A percentile compares a stretch with the other conserved stretches of the same genome.
phyloP scores from a whole-genome alignment of 2,113 vertebrate genomes.

The Nycticorax nycticorax region DNA sequence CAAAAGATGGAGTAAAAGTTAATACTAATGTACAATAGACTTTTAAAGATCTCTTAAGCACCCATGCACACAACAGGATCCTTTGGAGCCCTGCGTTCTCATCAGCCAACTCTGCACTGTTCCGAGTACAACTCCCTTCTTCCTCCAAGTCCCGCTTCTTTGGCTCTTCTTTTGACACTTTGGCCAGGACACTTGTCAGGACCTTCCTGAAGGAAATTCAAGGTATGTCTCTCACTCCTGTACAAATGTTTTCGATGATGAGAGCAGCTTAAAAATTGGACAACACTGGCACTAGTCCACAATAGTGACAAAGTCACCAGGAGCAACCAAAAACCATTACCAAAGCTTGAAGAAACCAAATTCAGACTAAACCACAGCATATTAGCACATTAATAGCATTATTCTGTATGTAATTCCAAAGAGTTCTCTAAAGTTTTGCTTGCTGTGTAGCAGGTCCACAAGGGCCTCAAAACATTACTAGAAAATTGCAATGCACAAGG shows the following conservation, averaged over 20 bases:
- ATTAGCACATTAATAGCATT: neutral
- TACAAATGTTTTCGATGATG: neutral
- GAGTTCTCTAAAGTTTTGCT: neutral
- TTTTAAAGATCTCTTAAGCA: neutral
- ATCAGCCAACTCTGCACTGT: neutral
- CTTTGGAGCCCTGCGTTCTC: too few relatives aligned
- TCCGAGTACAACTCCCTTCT: too few relatives aligned
- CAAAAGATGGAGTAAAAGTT: neutral
- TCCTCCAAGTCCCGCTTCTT: neutral
- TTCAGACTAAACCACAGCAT: accelerated
- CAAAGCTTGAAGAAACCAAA: neutral
- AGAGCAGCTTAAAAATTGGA: neutral
- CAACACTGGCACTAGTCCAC: accelerated
- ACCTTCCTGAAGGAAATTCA: neutral
- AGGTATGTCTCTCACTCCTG: neutral
- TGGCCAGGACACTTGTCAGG: neutral
- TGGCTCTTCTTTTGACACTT: neutral
- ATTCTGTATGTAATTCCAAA: neutral
- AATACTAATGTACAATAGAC: neutral
- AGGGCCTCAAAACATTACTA: neutral
- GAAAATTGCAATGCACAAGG: neutral
- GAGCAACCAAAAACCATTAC: neutral
- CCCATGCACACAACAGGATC: neutral
- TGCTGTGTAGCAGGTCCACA: neutral
- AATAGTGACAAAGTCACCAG: neutral